A percentile compares a stretch with the other conserved stretches of the same genome.
Evolutionary conservation across 2,888 invertebrate species (phyloP).

Genomic region (Euzetes globulus): DNA sequence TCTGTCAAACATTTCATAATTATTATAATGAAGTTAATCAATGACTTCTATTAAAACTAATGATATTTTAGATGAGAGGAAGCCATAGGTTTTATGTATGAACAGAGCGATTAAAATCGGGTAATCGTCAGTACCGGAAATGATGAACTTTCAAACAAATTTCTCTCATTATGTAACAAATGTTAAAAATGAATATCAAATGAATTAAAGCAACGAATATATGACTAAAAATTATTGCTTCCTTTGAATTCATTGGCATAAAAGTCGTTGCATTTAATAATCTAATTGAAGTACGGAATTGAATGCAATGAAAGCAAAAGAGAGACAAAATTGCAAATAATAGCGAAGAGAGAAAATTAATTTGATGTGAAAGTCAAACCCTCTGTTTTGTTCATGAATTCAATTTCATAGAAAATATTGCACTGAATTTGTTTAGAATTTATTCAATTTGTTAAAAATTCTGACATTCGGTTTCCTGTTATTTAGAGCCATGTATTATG

Average conservation of each 20-base stretch:
- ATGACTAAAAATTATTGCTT: background rate
- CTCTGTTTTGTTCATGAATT: background rate
- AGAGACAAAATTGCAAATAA: background rate
- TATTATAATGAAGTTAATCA: conserved; percentile 25
- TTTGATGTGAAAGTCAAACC: background rate
- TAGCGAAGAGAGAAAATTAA: background rate
- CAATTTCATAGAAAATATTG: background rate
- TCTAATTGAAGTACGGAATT: conserved; percentile 1
- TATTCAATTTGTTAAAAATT: background rate
- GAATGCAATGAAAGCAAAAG: background rate
- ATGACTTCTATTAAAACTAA: conserved; percentile 14
- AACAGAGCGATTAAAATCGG: background rate
- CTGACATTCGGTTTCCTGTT: conserved; percentile 5
- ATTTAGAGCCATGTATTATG: background rate
- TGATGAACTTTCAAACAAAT: background rate
- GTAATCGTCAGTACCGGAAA: conserved; percentile 10
- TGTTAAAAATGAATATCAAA: background rate
- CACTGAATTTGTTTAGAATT: background rate
- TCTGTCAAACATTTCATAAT: background rate
- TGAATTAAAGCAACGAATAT: background rate
- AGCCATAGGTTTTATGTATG: background rate
- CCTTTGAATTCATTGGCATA: background rate
- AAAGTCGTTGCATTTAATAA: background rate
- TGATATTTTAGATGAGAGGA: conserved; percentile 17
- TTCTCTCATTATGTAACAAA: background rate